Evolutionary conservation across 2,888 invertebrate genomes (phyloP).

Genomic region (Sycophila texana): DNA sequence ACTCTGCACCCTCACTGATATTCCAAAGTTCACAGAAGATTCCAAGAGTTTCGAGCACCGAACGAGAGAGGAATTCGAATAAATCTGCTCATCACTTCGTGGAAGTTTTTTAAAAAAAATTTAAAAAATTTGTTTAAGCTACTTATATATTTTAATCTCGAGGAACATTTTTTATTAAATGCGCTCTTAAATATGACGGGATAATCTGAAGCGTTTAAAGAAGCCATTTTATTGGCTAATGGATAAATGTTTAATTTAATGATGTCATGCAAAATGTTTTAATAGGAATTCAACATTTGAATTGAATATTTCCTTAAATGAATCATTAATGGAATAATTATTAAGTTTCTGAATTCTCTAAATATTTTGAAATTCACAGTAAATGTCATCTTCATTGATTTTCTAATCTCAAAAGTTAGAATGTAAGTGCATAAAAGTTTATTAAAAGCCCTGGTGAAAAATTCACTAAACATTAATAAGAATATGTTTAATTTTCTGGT

Average conservation of each 20-base stretch:
- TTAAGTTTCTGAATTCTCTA: too few relatives aligned
- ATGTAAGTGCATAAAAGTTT: background rate
- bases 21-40: constrained; percentile 56
- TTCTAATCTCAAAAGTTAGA: too few relatives aligned
- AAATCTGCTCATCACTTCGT: constrained; percentile 29
- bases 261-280: too few relatives aligned
- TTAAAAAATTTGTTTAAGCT: background rate
- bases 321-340: too few relatives aligned
- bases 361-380: too few relatives aligned
- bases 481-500: background rate
- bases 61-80: constrained; percentile 1
- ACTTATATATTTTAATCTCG: background rate
- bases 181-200: too few relatives aligned
- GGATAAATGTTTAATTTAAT: too few relatives aligned
- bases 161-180: too few relatives aligned
- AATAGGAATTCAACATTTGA: too few relatives aligned
- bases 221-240: too few relatives aligned
- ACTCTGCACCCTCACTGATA: constrained; percentile 49
- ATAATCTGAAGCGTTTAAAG: too few relatives aligned
- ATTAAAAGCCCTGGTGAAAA: background rate
- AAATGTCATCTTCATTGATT: background rate
- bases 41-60: background rate
- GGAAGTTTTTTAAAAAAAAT: background rate
- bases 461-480: background rate
- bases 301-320: too few relatives aligned